Conservation (phyloP, 53 echinoderm and acorn worm species). For the Echinarachnius parma region DNA sequence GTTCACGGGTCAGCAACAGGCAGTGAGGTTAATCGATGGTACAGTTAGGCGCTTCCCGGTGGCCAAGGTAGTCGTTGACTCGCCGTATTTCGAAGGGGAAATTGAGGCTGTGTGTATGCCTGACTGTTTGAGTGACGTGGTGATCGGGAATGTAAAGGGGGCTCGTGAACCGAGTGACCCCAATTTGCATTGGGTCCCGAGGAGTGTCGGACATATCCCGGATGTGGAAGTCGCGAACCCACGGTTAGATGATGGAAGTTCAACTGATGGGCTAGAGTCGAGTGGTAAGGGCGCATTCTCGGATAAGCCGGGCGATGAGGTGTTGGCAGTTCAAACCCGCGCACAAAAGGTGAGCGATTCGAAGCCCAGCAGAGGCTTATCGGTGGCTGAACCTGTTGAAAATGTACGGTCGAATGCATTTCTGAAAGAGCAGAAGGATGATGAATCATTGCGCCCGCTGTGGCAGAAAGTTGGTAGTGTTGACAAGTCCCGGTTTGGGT, state of each 20-base stretch:
- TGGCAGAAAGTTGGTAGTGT: conserved; percentile 9
- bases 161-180: conserved; percentile 38
- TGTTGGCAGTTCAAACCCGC: conserved; percentile 5
- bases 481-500: not conserved
- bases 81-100: conserved; percentile 56
- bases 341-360: not conserved
- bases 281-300: not conserved
- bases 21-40: conserved; percentile 55
- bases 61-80: conserved; percentile 34
- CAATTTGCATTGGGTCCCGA: conserved; percentile 17
- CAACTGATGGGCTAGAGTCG: not conserved
- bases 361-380: not conserved
- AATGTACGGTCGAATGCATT: not conserved
- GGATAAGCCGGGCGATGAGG: not conserved
- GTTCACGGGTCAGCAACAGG: conserved; percentile 22
- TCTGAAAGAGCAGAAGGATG: conserved; percentile 13
- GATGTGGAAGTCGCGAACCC: conserved; percentile 1
- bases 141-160: conserved; percentile 55
- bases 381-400: not conserved
- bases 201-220: not conserved
- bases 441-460: not conserved
- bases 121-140: conserved; percentile 47
- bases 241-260: not conserved
- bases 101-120: conserved; percentile 56
- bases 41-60: conserved; percentile 47